These are phyloP conservation scores for Drosophila nannoptera DNA, from an alignment of 1,140 invertebrate genomes.

Conservation along the genomic window DNA sequence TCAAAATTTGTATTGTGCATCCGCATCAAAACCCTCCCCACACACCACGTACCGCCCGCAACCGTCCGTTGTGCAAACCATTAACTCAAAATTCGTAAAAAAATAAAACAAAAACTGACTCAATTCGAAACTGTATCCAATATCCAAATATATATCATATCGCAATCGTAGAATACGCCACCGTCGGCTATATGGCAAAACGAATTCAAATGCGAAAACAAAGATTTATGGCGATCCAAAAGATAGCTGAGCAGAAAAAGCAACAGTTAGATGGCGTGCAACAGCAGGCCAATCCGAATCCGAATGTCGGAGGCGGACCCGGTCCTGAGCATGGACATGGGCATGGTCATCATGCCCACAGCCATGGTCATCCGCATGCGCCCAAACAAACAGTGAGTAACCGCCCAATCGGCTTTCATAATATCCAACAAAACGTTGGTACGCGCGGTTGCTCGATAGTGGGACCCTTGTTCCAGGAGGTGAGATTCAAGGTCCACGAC, in stretches of 20 bases:
- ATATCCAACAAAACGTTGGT: conserved; percentile 80
- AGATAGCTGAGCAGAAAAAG: conserved; percentile 94
- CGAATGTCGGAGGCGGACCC: conserved; percentile 71
- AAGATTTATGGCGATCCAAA: conserved; percentile 90
- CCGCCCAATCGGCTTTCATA: conserved; percentile 79
- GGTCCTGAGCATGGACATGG: conserved; percentile 79
- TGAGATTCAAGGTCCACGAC: conserved; percentile 95
- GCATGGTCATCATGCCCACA: conserved; percentile 79
- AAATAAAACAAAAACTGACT: conserved; percentile 47
- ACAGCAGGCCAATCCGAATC: conserved; percentile 80
- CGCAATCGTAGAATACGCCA: conserved; percentile 90
- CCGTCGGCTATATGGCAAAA: conserved; percentile 97
- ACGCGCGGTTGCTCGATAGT: conserved; percentile 84
- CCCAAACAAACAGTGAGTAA: conserved; percentile 80
- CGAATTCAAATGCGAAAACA: conserved; percentile 96
- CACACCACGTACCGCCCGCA: conserved; percentile 27
- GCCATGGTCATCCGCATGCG: conserved; percentile 79
- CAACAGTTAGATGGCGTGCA: conserved; percentile 85
- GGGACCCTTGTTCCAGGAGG: conserved; percentile 91
- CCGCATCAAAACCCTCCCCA: conserved; percentile 25
- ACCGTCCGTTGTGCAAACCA: conserved; percentile 32
- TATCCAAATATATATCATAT: conserved; percentile 56
- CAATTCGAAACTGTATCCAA: conserved; percentile 59
- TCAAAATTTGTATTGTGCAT: conserved; percentile 42
- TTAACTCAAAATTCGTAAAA: conserved; percentile 30